Base-by-base conservation (phyloP, 2,113 vertebrate genomes). In the Tachysurus fulvidraco region DNA sequence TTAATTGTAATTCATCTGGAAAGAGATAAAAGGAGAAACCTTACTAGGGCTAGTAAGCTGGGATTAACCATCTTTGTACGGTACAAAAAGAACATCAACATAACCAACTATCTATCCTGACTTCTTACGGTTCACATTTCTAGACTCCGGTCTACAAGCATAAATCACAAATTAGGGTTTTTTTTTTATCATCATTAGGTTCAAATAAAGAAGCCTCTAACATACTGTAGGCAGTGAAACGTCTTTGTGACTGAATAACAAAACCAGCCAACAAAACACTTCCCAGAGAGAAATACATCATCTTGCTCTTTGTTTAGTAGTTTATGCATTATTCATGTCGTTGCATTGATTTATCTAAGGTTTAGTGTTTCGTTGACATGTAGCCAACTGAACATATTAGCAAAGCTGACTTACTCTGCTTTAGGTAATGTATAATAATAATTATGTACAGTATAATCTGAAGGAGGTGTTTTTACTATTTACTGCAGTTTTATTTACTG, bases 261-360 rank as follows among this genome's bases (percentile, higher is more conserved):
- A 79, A 10, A 59, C 54, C 54, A 80, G 77, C 54, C n/a, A 59
- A 57, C n/a, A 78, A 55, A 55, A 16, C 74, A 77, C 46, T 54
- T 50, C 7, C 55, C 13, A 28, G 46, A 4, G 52, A 55, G 52
- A 55, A 78, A 78, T 78, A 21, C 28, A 41, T 41, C 3, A 0
- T 8, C 17, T 80, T 28, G 46, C n/a, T 52, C 52, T 55, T 78
- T 41, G 52, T 17, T 41, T 41, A 80, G 55, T 41, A 57, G 16
- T 59, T 80, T 6, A 59, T 80, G 78, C 54, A 59, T 80, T 80
- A 80, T 80, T 54, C 30, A 80, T 80, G 55, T 13, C 59, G 30
- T 0, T 80, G 54, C 54, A 59, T 23, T 59, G 28, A 23, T 57
- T 36, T 80, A 21, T 57, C 54, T 80, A 21, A 59, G 30, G 25